Percentiles rank a stretch among this genome's conserved stretches.
Conservation (phyloP, 2,888 invertebrate genomes). For the Protonemura montana region DNA sequence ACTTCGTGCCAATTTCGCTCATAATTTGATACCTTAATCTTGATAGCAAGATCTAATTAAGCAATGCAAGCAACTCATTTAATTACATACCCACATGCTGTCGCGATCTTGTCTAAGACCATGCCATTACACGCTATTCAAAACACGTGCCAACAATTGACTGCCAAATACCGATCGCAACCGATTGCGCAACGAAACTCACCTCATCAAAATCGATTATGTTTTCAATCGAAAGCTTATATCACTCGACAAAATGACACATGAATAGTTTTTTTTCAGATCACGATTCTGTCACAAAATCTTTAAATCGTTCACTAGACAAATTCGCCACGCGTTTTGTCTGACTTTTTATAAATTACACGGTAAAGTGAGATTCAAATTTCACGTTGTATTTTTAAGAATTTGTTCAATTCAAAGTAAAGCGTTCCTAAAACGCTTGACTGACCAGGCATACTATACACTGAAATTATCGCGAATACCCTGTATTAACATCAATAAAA, state of each 20-base stretch:
- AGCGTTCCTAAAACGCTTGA: neutral
- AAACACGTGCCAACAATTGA: neutral
- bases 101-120: neutral
- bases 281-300: neutral
- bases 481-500: neutral
- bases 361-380: neutral
- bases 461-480: neutral
- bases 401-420: neutral
- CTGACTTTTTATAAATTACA: neutral
- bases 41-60: too few species aligned
- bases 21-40: too few species aligned
- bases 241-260: neutral
- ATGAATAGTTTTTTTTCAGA: neutral
- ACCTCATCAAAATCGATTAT: neutral
- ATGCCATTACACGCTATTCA: neutral
- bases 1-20: too few species aligned
- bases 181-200: neutral
- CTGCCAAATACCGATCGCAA: neutral
- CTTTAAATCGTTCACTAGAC: neutral
- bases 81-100: neutral
- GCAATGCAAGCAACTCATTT: neutral
- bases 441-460: neutral
- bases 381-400: neutral
- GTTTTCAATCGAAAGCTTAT: neutral
- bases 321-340: neutral